A percentile compares a stretch with the other conserved stretches of the same genome.
Evolutionary conservation across 92 coral and sea anemone species (phyloP).

Genomic region (Blastomussa wellsi): DNA sequence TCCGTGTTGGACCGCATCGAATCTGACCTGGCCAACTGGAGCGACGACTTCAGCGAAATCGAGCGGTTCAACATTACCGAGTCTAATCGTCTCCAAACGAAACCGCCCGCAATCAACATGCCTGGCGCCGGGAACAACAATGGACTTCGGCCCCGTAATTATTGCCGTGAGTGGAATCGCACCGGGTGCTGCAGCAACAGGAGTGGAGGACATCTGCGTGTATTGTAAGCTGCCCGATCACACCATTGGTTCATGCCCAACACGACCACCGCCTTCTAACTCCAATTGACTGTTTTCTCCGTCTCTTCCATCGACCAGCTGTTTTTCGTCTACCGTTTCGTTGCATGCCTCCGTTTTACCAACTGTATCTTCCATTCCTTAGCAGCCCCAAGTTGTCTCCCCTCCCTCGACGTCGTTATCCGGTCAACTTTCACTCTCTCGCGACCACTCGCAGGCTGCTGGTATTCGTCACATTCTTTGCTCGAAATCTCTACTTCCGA

Average conservation of each 20-base stretch:
- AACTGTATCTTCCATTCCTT: background rate
- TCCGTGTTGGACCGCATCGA: constrained; percentile 10
- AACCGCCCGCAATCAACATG: background rate
- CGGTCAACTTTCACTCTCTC: constrained; percentile 11
- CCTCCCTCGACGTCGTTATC: background rate
- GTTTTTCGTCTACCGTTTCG: background rate
- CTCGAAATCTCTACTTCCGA: constrained; percentile 6
- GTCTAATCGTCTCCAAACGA: background rate
- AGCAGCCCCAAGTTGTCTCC: background rate
- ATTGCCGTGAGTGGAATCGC: constrained; percentile 1
- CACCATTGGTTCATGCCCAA: background rate
- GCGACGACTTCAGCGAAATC: constrained; percentile 6
- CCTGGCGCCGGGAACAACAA: no score
- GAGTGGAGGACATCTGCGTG: background rate
- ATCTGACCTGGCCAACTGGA: background rate
- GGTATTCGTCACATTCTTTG: constrained; percentile 24
- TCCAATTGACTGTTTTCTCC: background rate
- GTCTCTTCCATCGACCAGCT: background rate
- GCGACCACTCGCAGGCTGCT: background rate
- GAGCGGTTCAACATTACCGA: constrained; percentile 16
- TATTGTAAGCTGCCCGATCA: background rate
- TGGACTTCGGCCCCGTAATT: background rate
- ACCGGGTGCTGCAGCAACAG: background rate
- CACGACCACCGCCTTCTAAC: background rate
- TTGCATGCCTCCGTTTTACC: background rate